Evolutionary conservation across 2,888 invertebrate species (phyloP).

Genomic region (Macroteleia sp.): DNA sequence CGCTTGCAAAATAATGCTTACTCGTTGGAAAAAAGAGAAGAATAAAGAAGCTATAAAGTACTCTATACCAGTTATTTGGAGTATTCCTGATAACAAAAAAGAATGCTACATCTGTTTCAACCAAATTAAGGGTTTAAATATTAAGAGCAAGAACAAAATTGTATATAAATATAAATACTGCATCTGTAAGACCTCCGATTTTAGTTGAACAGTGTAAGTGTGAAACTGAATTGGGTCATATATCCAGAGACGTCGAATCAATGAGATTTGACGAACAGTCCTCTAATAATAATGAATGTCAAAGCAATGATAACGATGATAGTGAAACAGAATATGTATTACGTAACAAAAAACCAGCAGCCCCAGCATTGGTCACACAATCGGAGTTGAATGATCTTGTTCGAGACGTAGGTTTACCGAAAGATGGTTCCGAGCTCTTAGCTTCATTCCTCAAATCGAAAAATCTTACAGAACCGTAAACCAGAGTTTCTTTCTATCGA

Average conservation of each 20-base stretch:
- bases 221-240: neutral
- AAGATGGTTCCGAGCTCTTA: constrained; percentile 30
- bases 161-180: neutral
- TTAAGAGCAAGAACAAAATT: constrained; percentile 3
- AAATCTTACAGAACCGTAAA: constrained; percentile 52
- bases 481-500: constrained; percentile 39
- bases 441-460: constrained; percentile 53
- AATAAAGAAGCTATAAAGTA: neutral
- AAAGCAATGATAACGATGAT: constrained; percentile 16
- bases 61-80: neutral
- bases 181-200: constrained; percentile 4
- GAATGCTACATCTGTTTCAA: constrained; percentile 30
- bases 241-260: neutral
- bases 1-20: constrained; percentile 20
- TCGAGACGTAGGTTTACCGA: constrained; percentile 22
- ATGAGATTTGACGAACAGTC: neutral
- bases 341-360: neutral
- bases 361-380: constrained; percentile 2
- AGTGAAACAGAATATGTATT: constrained; percentile 5
- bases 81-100: neutral
- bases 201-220: constrained; percentile 12
- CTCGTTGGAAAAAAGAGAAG: neutral
- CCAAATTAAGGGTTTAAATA: constrained; percentile 12
- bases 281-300: constrained; percentile 4
- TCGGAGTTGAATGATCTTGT: constrained; percentile 28